Conservation (phyloP, 2,797 vertebrate species). For the Nothura maculosa region DNA sequence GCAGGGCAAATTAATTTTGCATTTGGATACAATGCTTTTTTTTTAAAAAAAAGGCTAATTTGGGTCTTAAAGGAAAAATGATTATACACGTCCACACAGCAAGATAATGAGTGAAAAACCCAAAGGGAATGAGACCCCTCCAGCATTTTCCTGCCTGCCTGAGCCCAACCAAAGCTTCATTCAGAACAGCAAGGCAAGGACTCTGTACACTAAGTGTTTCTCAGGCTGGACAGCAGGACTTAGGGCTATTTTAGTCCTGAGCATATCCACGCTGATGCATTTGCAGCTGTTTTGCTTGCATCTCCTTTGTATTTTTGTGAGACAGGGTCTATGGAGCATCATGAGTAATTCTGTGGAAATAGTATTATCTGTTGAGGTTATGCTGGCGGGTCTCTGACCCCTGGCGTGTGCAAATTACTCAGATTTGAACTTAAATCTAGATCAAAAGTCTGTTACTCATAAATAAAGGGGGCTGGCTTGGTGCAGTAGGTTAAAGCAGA, state of each 20-base stretch:
- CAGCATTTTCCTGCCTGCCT: neutral
- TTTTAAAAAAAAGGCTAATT: neutral
- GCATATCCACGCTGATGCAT: neutral
- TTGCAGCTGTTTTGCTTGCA: neutral
- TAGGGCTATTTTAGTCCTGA: neutral
- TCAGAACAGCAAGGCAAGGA: neutral
- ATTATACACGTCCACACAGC: neutral
- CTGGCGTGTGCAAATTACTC: neutral
- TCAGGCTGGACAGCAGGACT: neutral
- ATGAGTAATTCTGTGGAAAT: neutral
- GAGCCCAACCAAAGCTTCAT: neutral
- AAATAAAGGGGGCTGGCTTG: neutral
- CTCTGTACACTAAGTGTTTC: neutral
- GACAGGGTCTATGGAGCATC: neutral
- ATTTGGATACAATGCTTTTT: neutral
- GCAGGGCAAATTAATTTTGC: neutral
- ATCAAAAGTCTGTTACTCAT: neutral
- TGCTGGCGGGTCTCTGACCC: neutral
- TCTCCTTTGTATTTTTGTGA: neutral
- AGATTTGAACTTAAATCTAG: neutral
- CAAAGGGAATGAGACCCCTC: neutral
- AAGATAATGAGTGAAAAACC: neutral
- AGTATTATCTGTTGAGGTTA: neutral
- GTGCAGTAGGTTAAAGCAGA: neutral
- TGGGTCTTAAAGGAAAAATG: neutral